Base-by-base conservation (phyloP, 1,140 invertebrate species). In the Thalassaphorura encarpata region DNA sequence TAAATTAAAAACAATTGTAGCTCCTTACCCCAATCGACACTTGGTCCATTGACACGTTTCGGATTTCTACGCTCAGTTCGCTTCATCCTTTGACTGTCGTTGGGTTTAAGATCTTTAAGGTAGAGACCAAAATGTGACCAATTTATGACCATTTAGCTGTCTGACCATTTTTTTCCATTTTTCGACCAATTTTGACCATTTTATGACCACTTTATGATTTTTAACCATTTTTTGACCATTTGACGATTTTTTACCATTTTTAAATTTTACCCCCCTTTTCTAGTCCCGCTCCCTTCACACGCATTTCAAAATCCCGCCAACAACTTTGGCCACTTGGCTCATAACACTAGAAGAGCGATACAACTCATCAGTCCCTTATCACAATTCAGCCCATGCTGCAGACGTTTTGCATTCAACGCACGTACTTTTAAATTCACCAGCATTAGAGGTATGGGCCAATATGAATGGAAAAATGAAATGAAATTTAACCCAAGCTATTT, bases 291-390 rank as follows among this genome's bases (percentile, higher is more conserved):
- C n/a, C n/a, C n/a, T n/a, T n/a, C n/a, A n/a, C n/a, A n/a, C n/a
- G n/a, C 84, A 85, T 46, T 87, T 99, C 71, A 86, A 95, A 74
- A 98, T 99, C 71, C 87, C 89, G 56, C 80, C 90, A 40, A 87
- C 89, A 72, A 94, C 85, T 50, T 85, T 98, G 72, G 79, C 99
- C 66, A 90, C 87, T 55, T 98, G 96, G 75, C 83, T 97, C 74
- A 87, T 94, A 79, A 95, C 94, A 52, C 77, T 99, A 60, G 95
- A 99, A 75, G 93, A 97, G 74, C 93, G 98, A 74, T 99, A 99
- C 74, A 81, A 92, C 60, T 88, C 89, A 73, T 89, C 92, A 73
- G 56, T 62, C 2, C 62, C 58, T 5, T 99, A 98, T 78, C 95
- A 99, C 77, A 98, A 99, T 75, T 89, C 89, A 57, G 77, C 96